Conservation (phyloP, 2,888 invertebrate species). For the Cistogaster globosa region DNA sequence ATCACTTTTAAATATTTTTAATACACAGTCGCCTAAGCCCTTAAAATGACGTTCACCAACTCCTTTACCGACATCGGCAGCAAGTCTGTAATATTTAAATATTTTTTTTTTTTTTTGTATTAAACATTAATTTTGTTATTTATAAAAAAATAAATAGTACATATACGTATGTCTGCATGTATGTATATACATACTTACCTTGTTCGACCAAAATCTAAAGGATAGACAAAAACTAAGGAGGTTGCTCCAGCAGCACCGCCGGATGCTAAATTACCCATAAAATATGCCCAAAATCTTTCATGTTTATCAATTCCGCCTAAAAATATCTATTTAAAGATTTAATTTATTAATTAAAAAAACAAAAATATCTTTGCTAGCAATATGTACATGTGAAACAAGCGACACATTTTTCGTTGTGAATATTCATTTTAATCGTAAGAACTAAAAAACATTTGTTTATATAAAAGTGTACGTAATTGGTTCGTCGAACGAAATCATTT, state of each 20-base stretch:
- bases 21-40: constrained; percentile 92
- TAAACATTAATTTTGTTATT: background rate
- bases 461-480: no score
- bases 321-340: constrained; percentile 57
- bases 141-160: background rate
- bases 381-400: no score
- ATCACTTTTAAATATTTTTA: constrained; percentile 91
- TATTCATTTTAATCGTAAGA: no score
- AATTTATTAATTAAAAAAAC: background rate
- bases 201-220: constrained; percentile 95
- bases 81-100: constrained; percentile 78
- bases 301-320: constrained; percentile 89
- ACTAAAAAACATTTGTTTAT: no score
- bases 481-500: no score
- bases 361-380: no score
- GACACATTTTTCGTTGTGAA: no score
- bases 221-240: constrained; percentile 94
- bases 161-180: no score
- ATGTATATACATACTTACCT: constrained; percentile 81
- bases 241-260: constrained; percentile 96
- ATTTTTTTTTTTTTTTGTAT: background rate
- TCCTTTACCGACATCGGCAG: constrained; percentile 92
- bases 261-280: constrained; percentile 91
- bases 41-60: constrained; percentile 90
- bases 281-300: constrained; percentile 91